Evolutionary conservation across 1,140 invertebrate genomes (phyloP).

Genomic region (Mesaphorura yosii): DNA sequence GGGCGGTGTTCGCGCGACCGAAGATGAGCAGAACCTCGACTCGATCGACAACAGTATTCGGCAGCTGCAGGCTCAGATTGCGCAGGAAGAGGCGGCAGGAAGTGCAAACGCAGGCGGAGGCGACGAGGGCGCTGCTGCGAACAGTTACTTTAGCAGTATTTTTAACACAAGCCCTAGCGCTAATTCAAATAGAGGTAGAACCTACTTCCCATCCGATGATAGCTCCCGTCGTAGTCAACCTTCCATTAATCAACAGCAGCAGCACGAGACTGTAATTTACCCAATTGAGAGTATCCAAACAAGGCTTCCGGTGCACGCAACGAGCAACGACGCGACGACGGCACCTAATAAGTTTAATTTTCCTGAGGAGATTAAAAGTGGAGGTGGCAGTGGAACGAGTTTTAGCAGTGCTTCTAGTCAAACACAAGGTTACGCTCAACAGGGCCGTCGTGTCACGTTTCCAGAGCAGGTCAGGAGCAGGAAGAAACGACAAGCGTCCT

Average conservation of each 20-base stretch:
- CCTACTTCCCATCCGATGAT: background rate
- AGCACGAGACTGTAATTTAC: background rate
- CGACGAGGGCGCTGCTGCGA: background rate
- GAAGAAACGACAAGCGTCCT: background rate
- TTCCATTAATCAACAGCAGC: background rate
- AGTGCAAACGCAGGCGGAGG: background rate
- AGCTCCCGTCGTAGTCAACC: background rate
- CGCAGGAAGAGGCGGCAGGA: too few relatives aligned
- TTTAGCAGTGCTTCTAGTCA: background rate
- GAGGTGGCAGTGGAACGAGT: background rate
- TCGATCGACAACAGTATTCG: too few relatives aligned
- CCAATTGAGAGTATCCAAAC: conserved; percentile 12
- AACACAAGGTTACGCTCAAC: background rate
- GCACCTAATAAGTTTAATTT: background rate
- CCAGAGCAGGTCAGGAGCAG: conserved; percentile 12
- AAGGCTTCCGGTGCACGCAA: conserved; percentile 16
- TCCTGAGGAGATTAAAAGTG: background rate
- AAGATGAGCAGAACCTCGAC: background rate
- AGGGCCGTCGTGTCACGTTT: conserved; percentile 13
- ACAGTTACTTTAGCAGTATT: background rate
- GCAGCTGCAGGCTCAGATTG: too few relatives aligned
- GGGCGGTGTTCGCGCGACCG: background rate
- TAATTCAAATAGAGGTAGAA: background rate
- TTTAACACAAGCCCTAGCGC: too few relatives aligned
- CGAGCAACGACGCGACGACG: background rate